Percentiles rank a stretch among this genome's conserved stretches.
Evolutionary conservation across 2,113 vertebrate genomes (phyloP).

Genomic region (Sylvicapra grimmia): DNA sequence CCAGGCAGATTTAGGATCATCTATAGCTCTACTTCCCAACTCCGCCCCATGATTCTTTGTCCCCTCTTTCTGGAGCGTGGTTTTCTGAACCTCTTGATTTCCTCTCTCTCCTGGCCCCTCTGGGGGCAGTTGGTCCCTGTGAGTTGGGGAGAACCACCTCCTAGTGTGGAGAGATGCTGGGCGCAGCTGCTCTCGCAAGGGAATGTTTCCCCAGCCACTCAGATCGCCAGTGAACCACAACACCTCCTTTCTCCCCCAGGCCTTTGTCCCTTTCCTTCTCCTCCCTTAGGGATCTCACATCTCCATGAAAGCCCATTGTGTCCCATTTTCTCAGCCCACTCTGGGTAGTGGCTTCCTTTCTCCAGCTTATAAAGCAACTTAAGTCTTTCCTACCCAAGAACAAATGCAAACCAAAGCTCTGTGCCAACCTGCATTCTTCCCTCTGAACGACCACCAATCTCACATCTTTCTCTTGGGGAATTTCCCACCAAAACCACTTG

Average conservation of each 20-base stretch:
- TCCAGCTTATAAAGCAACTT: not conserved
- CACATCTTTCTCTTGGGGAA: not conserved
- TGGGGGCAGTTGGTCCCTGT: not conserved
- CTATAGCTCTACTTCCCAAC: not conserved
- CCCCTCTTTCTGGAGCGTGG: not conserved
- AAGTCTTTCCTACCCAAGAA: not conserved
- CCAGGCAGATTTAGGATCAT: not conserved
- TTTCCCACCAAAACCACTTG: not conserved
- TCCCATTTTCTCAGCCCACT: not conserved
- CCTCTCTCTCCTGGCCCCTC: not conserved
- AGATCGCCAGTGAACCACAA: rapidly evolving
- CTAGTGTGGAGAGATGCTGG: not conserved
- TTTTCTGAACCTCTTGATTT: not conserved
- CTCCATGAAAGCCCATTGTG: not conserved
- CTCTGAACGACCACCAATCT: not conserved
- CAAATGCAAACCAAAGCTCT: not conserved
- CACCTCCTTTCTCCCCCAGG: not conserved
- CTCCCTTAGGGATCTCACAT: not conserved
- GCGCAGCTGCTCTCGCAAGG: not conserved
- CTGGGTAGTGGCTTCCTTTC: not conserved
- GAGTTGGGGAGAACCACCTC: not conserved
- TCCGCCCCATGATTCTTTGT: rapidly evolving
- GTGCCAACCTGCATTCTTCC: too few relatives aligned
- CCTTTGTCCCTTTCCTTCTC: not conserved
- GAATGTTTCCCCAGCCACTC: not conserved